These are phyloP conservation scores for Mixornis gularis DNA, from an alignment of 2,113 vertebrate genomes.

Conservation along the genomic window DNA sequence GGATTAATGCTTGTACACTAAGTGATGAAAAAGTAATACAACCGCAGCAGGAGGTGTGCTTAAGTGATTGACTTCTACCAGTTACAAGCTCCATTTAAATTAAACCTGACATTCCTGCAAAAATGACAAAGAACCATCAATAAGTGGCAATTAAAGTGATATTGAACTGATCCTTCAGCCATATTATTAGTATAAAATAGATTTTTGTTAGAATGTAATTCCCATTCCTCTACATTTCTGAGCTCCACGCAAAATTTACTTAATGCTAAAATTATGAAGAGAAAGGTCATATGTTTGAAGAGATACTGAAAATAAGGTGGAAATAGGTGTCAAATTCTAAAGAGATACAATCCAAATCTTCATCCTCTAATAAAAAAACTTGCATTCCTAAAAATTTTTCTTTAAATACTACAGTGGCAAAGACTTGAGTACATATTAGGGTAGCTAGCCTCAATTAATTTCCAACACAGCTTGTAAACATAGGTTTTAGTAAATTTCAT, in stretches of 20 bases:
- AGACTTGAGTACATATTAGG: background rate
- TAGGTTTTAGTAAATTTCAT: background rate
- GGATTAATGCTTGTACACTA: constrained; percentile 2
- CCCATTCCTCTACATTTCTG: background rate
- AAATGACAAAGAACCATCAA: constrained; percentile 2
- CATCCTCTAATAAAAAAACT: background rate
- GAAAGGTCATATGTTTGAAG: background rate
- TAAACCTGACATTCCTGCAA: background rate
- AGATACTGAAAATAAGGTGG: background rate
- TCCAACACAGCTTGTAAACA: background rate
- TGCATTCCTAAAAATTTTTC: background rate
- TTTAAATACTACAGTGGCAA: background rate
- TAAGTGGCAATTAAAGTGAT: background rate
- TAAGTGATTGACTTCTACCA: constrained; percentile 28
- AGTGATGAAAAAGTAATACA: background rate
- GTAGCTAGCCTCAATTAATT: background rate
- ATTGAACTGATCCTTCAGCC: background rate
- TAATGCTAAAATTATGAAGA: background rate
- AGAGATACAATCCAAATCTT: background rate
- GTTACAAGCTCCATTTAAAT: constrained; percentile 26
- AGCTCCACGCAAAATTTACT: background rate
- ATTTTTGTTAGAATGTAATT: background rate
- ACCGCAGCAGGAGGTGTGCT: background rate
- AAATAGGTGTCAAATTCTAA: background rate
- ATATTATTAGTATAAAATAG: background rate